Evolutionary conservation across 2,888 invertebrate genomes (phyloP), one percentile per base, ranked within the genome.

Genomic region (Yponomeuta sedellus): DNA sequence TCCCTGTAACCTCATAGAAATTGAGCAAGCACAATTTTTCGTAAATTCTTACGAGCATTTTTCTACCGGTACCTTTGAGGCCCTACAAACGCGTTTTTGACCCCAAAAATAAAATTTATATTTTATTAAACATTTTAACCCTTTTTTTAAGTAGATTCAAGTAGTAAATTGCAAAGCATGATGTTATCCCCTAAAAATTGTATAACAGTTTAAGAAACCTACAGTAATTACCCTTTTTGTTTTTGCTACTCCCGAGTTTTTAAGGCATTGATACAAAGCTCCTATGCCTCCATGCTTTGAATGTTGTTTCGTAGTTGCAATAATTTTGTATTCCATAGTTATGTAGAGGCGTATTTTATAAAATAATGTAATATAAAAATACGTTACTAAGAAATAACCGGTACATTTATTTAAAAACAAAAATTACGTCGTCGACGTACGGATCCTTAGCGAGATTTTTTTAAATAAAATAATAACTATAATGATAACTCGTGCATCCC

Each of bases 401-500:
- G 58, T 58, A 58, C 8, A 19, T 56, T 19, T 16, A 56, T 8
- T 34, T 34, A 12, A 16, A 52, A 52, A n/a, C n/a, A 44, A 52
- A 16, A 12, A 16, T 16, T 52, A 52, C 44, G 1, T 75, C 72
- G 78, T 75, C 76, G 74, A 71, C 71, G 85, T 86, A 83, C 85
- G 86, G 81, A 78, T 68, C 71, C 67, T 52, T 1, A 52, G 44
- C 25, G 25, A 25, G 25, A 25, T 16, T 52, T 52, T 52, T 52
- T 52, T 52, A 52, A 52, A 52, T 52, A 70, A 70, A 71, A n/a
- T n/a, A 22, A 19, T 16, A 70, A 67, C 69, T 69, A 68, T 71
- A 70, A 69, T 69, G 68, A 68, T 79, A 77, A 81, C 81, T 86
- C 89, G 91, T 91, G 91, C 91, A 90, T 90, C 91, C 90, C 90